Percentiles rank a stretch among this genome's conserved stretches.
Evolutionary conservation across 2,113 vertebrate genomes (phyloP).

Genomic region (Grammatotria lemairii): DNA sequence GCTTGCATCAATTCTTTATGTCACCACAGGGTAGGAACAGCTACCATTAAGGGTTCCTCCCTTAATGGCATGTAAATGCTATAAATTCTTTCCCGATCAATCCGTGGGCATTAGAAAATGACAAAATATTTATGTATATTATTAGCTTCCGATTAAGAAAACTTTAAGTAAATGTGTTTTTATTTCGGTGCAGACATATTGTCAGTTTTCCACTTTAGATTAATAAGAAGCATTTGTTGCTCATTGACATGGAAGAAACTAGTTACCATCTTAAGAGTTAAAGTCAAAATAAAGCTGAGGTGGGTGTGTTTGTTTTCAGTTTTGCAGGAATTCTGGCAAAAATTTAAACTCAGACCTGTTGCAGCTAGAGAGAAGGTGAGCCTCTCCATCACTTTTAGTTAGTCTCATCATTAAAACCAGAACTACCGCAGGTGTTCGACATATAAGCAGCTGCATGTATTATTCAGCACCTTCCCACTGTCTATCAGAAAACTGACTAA

Average conservation of each 20-base stretch:
- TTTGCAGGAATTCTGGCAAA: not conserved
- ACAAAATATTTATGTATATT: not conserved
- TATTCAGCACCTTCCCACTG: not conserved
- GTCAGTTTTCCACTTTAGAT: not conserved
- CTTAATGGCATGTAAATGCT: not conserved
- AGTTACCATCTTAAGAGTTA: not conserved
- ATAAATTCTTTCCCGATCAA: not conserved
- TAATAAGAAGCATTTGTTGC: not conserved
- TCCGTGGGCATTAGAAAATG: not conserved
- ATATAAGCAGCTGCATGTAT: not conserved
- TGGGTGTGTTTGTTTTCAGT: not conserved
- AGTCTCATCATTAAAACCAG: not conserved
- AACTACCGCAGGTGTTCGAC: not conserved
- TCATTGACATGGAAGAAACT: not conserved
- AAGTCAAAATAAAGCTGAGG: not conserved
- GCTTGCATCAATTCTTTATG: not conserved
- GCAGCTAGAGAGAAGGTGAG: not conserved
- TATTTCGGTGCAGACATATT: not conserved
- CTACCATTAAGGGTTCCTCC: not conserved
- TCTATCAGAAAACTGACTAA: not conserved
- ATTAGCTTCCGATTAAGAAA: not conserved
- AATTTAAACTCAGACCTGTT: not conserved
- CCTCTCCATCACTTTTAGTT: not conserved
- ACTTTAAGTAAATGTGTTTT: not conserved
- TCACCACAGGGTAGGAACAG: not conserved